Evolutionary conservation across 1,140 invertebrate species (phyloP).

Genomic region (Lutraria rhynchaena): DNA sequence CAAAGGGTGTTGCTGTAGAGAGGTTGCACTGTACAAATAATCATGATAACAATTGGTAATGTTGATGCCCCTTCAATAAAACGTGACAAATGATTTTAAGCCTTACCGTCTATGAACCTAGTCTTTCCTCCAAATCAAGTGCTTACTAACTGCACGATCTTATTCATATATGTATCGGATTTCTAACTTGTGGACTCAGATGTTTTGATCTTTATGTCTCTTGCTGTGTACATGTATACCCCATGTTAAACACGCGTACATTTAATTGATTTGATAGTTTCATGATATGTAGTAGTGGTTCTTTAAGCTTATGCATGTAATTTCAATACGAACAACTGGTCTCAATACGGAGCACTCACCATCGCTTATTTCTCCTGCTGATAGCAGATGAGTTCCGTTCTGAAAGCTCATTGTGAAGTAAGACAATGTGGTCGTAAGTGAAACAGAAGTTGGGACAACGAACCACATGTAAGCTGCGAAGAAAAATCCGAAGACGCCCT

Average conservation of each 20-base stretch:
- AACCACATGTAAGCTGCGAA: constrained; percentile 80
- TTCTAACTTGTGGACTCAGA: not conserved
- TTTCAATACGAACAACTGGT: not conserved
- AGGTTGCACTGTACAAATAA: not conserved
- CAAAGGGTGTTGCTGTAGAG: not conserved
- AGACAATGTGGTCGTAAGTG: constrained; percentile 76
- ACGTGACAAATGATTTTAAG: no score
- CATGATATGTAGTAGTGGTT: not conserved
- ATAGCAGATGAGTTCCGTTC: constrained; percentile 65
- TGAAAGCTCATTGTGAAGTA: constrained; percentile 70
- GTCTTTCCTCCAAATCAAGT: no score
- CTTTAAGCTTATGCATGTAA: no score
- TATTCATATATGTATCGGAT: not conserved
- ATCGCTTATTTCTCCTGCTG: constrained; percentile 68
- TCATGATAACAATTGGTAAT: not conserved
- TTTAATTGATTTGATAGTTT: not conserved
- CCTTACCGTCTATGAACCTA: no score
- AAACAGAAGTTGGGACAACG: constrained; percentile 76
- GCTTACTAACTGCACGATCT: no score
- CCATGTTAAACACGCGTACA: not conserved
- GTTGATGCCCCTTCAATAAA: no score
- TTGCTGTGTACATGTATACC: not conserved
- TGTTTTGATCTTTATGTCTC: not conserved
- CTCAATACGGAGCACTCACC: constrained; percentile 56
- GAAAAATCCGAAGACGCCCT: constrained; percentile 80